These are phyloP conservation scores for Chorisops tibialis DNA, from an alignment of 2,888 invertebrate genomes.

Conservation along the genomic window DNA sequence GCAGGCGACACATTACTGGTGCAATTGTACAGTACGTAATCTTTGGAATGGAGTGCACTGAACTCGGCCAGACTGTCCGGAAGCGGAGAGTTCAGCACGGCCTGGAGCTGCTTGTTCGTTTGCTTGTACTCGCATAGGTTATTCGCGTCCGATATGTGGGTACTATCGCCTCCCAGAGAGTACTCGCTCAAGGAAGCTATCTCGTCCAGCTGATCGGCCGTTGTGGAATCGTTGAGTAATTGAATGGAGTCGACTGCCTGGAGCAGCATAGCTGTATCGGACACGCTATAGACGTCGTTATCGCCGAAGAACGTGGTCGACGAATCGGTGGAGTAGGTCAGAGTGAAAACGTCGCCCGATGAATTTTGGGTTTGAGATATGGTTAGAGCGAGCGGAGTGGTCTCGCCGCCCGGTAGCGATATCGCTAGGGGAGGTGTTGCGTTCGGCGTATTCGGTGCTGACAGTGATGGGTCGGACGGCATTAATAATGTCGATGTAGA, in stretches of 20 bases:
- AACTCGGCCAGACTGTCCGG: constrained; percentile 80
- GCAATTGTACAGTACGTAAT: constrained; percentile 51
- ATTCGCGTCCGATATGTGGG: constrained; percentile 48
- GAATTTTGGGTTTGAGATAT: constrained; percentile 45
- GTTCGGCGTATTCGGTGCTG: constrained; percentile 56
- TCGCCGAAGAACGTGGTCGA: constrained; percentile 61
- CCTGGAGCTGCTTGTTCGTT: constrained; percentile 58
- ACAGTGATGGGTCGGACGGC: constrained; percentile 38
- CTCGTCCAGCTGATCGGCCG: constrained; percentile 63
- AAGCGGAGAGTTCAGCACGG: constrained; percentile 72
- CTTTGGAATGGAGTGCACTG: constrained; percentile 69
- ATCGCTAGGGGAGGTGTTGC: constrained; percentile 47
- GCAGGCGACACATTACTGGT: constrained; percentile 47
- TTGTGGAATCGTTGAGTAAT: constrained; percentile 61
- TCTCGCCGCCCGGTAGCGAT: constrained; percentile 43
- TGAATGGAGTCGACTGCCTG: constrained; percentile 66
- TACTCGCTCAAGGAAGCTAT: constrained; percentile 63
- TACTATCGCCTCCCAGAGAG: constrained; percentile 53
- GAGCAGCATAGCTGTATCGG: constrained; percentile 64
- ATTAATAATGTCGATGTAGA: constrained; percentile 43
- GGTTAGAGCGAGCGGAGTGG: constrained; percentile 48
- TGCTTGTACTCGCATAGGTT: constrained; percentile 33
- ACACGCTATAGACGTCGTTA: constrained; percentile 75
- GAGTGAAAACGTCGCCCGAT: constrained; percentile 60
- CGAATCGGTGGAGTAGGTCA: constrained; percentile 59